These are phyloP conservation scores for Oligia fasciuncula DNA, from an alignment of 2,888 invertebrate genomes.

Conservation along the genomic window DNA sequence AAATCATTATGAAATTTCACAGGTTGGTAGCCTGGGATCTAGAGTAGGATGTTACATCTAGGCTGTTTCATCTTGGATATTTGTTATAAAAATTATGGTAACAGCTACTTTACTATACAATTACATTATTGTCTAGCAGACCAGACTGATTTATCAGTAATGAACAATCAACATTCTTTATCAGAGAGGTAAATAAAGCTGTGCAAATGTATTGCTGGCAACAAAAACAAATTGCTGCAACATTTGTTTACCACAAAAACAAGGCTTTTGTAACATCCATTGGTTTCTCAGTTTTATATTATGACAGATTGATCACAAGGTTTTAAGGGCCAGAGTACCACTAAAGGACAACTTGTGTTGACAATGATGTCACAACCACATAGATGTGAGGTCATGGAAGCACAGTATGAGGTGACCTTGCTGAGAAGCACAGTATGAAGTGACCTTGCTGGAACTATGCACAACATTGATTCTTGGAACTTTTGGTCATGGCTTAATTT, in stretches of 20 bases:
- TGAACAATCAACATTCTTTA: not conserved
- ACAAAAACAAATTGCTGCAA: not conserved
- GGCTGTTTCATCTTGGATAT: not conserved
- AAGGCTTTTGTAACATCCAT: constrained; percentile 42
- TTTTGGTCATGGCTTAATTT: constrained; percentile 46
- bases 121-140: not conserved
- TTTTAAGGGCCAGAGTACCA: constrained; percentile 50
- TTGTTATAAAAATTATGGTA: not conserved
- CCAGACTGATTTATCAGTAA: not conserved
- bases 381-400: constrained; percentile 67
- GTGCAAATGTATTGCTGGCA: not conserved
- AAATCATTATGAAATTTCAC: too few species aligned
- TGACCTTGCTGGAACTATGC: constrained; percentile 58
- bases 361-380: constrained; percentile 68
- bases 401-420: constrained; percentile 31
- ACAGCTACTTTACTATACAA: not conserved
- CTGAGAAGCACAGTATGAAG: constrained; percentile 45
- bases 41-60: too few species aligned
- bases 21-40: too few species aligned
- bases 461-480: constrained; percentile 34
- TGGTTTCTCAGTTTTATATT: constrained; percentile 13
- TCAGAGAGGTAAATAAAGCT: not conserved
- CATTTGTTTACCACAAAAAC: constrained; percentile 2
- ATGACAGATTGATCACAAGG: constrained; percentile 42
- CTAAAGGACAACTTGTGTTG: constrained; percentile 59